Conservation (phyloP, 2,888 invertebrate species). For the Philonicus albiceps region DNA sequence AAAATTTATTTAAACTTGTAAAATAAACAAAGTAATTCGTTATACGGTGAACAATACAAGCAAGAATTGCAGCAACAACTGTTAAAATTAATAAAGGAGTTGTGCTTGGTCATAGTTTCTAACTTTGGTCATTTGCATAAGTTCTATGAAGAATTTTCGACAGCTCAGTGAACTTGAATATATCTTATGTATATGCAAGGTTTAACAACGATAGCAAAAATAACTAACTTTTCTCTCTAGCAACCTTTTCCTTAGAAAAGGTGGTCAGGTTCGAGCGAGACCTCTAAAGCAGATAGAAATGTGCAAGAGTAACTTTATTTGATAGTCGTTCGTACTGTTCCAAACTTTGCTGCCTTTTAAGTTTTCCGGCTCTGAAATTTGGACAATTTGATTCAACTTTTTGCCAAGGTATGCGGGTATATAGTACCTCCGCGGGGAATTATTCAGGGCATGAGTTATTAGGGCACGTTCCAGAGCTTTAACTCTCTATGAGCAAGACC, state of each 20-base stretch:
- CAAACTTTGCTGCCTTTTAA: not conserved
- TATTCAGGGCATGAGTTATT: not conserved
- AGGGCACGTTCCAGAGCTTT: not conserved
- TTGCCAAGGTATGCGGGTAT: not conserved
- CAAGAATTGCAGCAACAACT: not conserved
- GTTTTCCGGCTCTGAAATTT: not conserved
- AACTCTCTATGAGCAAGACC: not conserved
- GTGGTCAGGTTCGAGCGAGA: not conserved
- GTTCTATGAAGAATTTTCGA: not conserved
- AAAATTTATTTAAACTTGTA: not conserved
- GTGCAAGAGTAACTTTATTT: not conserved
- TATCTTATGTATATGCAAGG: not conserved
- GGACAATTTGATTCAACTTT: not conserved
- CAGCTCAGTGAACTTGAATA: not conserved
- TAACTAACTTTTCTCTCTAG: not conserved
- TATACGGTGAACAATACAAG: not conserved
- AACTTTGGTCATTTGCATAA: constrained; percentile 14
- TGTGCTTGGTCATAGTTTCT: not conserved
- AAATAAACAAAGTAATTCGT: not conserved
- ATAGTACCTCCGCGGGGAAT: not conserved
- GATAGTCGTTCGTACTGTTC: not conserved
- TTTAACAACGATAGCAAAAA: not conserved
- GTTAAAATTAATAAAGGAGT: not conserved
- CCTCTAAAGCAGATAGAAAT: not conserved
- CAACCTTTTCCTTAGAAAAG: not conserved